These are phyloP conservation scores for Deilephila elpenor DNA, from an alignment of 2,888 invertebrate genomes.

Conservation along the genomic window DNA sequence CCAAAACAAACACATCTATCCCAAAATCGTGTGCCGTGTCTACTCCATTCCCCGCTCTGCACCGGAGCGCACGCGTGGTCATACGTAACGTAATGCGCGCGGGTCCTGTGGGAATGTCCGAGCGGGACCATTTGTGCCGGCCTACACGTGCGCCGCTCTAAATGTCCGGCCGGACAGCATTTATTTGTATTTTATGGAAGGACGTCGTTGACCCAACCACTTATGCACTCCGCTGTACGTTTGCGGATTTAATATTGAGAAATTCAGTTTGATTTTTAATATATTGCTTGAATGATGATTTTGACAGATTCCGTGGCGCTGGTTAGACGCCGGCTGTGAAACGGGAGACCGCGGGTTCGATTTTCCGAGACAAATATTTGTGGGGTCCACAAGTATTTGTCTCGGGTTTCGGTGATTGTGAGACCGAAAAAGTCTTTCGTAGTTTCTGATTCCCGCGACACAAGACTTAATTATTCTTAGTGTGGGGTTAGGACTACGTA, in stretches of 20 bases:
- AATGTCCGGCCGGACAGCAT: conserved; percentile 27
- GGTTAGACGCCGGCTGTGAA: too few species aligned
- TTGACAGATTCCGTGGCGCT: too few species aligned
- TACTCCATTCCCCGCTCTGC: conserved; percentile 52
- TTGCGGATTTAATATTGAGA: background rate
- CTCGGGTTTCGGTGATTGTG: too few species aligned
- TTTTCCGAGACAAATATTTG: too few species aligned
- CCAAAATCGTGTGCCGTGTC: conserved; percentile 42
- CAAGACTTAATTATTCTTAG: too few species aligned
- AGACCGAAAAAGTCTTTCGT: too few species aligned
- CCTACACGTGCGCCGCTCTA: conserved; percentile 28
- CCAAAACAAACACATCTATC: background rate
- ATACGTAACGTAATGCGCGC: conserved; percentile 71
- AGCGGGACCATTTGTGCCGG: conserved; percentile 29
- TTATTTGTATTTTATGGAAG: conserved; percentile 31
- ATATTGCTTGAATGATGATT: too few species aligned
- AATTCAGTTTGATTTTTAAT: background rate
- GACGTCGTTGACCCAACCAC: conserved; percentile 24
- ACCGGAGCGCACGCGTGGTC: conserved; percentile 70
- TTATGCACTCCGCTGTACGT: background rate
- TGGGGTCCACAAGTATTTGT: too few species aligned
- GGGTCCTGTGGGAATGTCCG: conserved; percentile 67
- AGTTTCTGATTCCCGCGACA: too few species aligned
- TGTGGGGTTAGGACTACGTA: too few species aligned
- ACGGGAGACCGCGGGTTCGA: too few species aligned